phyloP scores from a whole-genome alignment of 2,888 invertebrate genomes.

The Orthonevra nobilis region DNA sequence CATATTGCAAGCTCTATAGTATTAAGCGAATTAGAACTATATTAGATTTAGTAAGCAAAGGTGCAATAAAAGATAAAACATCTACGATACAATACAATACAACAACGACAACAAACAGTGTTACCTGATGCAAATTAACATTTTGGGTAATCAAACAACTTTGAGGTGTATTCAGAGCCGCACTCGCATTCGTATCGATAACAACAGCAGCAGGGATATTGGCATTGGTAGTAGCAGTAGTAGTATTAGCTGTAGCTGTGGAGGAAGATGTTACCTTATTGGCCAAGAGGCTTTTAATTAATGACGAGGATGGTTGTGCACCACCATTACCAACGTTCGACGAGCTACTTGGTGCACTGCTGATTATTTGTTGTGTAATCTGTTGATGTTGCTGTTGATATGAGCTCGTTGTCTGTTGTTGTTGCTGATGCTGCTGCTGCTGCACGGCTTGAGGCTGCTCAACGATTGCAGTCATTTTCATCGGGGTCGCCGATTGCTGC shows the following conservation, averaged over 20 bases:
- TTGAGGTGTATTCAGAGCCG: conserved; percentile 75
- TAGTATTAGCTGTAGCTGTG: conserved; percentile 72
- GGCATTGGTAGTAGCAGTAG: conserved; percentile 69
- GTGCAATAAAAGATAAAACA: not conserved
- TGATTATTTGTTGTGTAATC: conserved; percentile 12
- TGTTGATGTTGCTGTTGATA: conserved; percentile 45
- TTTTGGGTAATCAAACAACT: conserved; percentile 74
- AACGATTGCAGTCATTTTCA: conserved; percentile 36
- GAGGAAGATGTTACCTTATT: conserved; percentile 87
- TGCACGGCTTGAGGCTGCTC: conserved; percentile 57
- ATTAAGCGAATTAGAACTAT: no score
- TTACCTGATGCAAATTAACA: conserved; percentile 76
- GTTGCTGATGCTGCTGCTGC: conserved; percentile 68
- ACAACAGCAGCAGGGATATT: conserved; percentile 72
- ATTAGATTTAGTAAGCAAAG: no score
- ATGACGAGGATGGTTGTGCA: conserved; percentile 83
- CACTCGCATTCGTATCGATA: conserved; percentile 76
- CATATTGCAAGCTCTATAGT: no score
- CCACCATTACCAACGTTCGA: conserved; percentile 49
- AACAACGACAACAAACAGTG: conserved; percentile 71
- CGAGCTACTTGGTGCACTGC: conserved; percentile 10
- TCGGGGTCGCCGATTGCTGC: conserved; percentile 47
- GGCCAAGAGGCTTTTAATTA: conserved; percentile 96
- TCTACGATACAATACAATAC: conserved; percentile 36
- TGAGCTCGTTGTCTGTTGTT: conserved; percentile 19